These are phyloP conservation scores for Conus canariensis DNA, from an alignment of 2,888 invertebrate genomes.

Conservation along the genomic window DNA sequence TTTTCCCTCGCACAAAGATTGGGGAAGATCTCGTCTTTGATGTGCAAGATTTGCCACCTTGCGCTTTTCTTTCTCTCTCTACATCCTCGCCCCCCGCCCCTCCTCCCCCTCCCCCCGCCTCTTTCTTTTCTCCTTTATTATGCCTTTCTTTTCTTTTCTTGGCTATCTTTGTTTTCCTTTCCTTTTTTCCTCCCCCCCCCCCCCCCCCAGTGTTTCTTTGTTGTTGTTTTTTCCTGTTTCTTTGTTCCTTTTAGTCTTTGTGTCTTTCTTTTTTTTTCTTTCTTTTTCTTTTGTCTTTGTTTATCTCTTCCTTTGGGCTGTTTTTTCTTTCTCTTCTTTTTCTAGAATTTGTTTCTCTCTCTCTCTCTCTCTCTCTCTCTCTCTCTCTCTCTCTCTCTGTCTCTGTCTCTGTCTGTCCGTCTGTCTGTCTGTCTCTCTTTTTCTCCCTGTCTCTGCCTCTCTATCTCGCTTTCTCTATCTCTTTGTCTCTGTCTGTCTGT, in stretches of 20 bases:
- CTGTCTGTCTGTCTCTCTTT: conserved; percentile 16
- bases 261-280: conserved; percentile 20
- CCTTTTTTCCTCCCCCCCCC: too few relatives aligned
- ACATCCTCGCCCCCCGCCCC: too few relatives aligned
- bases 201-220: too few relatives aligned
- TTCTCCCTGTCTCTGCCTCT: not conserved
- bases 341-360: not conserved
- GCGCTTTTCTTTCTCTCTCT: too few relatives aligned
- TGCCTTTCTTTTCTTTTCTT: too few relatives aligned
- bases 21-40: too few relatives aligned
- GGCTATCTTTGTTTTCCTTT: too few relatives aligned
- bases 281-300: not conserved
- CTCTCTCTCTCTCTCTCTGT: not conserved
- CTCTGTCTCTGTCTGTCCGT: not conserved
- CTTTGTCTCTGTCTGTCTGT: not conserved
- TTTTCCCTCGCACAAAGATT: too few relatives aligned
- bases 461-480: not conserved
- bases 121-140: too few relatives aligned
- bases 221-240: not conserved
- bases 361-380: conserved; percentile 9
- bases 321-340: not conserved
- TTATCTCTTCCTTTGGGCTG: too few relatives aligned
- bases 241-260: not conserved
- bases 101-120: too few relatives aligned
- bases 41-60: too few relatives aligned